Base-by-base conservation (phyloP, 2,888 invertebrate genomes). In the Folsomia candida region DNA sequence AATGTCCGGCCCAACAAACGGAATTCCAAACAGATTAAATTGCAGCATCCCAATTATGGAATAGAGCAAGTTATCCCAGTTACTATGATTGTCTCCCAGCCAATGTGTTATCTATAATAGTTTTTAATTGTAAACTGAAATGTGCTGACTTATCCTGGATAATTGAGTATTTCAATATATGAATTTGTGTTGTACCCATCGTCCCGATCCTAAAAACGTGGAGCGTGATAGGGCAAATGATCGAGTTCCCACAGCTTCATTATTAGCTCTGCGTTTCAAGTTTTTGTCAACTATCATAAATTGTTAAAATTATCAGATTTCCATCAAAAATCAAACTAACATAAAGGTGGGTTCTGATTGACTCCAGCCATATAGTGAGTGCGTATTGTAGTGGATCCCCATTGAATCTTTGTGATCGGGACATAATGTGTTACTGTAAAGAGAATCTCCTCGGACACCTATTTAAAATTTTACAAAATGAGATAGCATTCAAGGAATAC, bases 171-270 rank as follows among this genome's bases (percentile, higher is more conserved):
- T n/a, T n/a, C n/a, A n/a, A n/a, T n/a, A n/a, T n/a, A n/a, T n/a
- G n/a, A n/a, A n/a, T n/a, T 93, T 93, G 83, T 92, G 92, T 0
- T 91, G 91, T 1, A 90, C 86, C 82, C 87, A 91, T 78, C 85
- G 86, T 0, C 92, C 92, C 58, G 87, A 86, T 0, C 93, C 93
- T 25, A 89, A 86, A 84, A 90, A 93, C 1, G 91, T 88, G 0
- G 92, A 88, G 20, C 94, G 87, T 0, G 91, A 90, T 77, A 94
- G 89, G 72, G 93, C 87, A 83, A 90, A 90, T 66, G 89, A 91
- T 67, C 92, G n/a, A n/a, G n/a, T n/a, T n/a, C n/a, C n/a, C n/a
- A n/a, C n/a, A n/a, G n/a, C n/a, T n/a, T n/a, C n/a, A n/a, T n/a
- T n/a, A n/a, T n/a, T n/a, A n/a, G n/a, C n/a, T n/a, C n/a, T n/a